Evolutionary conservation across 2,888 invertebrate genomes (phyloP).

Genomic region (Synanthedon formicaeformis): DNA sequence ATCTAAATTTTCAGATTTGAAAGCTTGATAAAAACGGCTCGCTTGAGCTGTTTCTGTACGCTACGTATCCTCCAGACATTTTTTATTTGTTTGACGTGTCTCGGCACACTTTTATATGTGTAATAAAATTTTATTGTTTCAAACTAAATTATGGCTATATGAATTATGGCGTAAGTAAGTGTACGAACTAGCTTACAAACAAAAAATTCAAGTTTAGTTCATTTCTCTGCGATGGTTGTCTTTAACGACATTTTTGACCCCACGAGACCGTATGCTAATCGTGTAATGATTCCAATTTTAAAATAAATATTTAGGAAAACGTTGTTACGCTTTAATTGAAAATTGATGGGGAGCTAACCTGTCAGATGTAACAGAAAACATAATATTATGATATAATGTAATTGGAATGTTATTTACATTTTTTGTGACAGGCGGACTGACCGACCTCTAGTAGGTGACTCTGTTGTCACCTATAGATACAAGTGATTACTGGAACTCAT

Average conservation of each 20-base stretch:
- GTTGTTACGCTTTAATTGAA: neutral
- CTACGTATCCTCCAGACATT: neutral
- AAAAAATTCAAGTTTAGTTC: neutral
- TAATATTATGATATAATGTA: no score
- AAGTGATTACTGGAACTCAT: no score
- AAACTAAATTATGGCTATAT: neutral
- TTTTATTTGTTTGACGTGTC: neutral
- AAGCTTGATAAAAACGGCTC: no score
- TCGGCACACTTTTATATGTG: neutral
- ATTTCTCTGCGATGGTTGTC: conserved; percentile 2
- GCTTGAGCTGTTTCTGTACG: no score
- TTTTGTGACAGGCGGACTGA: no score
- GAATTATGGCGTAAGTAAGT: neutral
- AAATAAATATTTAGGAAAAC: neutral
- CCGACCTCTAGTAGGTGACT: no score
- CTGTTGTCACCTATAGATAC: no score
- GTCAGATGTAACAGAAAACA: no score
- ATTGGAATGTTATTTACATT: no score
- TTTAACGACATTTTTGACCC: neutral
- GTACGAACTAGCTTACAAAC: neutral
- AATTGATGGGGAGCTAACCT: no score
- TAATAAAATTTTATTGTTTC: neutral
- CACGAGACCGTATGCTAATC: conserved; percentile 1
- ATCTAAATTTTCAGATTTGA: no score
- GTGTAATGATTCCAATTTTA: conserved; percentile 1